Conservation (phyloP, 2,113 vertebrate genomes). For the Solea solea region DNA sequence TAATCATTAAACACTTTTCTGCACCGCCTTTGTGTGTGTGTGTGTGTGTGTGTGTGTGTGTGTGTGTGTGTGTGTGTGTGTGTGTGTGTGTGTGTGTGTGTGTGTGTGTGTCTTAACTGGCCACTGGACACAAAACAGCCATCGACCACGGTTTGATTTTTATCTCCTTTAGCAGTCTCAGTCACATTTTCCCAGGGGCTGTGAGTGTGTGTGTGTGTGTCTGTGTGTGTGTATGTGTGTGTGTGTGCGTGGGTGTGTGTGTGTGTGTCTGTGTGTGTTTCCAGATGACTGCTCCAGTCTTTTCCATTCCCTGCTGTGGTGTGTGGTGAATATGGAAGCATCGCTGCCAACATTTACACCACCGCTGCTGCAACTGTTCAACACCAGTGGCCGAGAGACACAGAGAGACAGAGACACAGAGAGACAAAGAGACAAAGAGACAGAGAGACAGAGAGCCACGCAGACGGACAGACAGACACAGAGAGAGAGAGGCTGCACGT, state of each 20-base stretch:
- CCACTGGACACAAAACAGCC: slow-evolving; percentile 63
- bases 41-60: slow-evolving; percentile 30
- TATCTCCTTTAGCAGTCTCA: slow-evolving; percentile 64
- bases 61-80: slow-evolving; percentile 26
- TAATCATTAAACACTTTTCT: slow-evolving; percentile 61
- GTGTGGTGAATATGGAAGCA: slow-evolving; percentile 54
- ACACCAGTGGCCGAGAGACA: slow-evolving; percentile 19
- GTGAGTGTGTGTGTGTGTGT: slow-evolving; percentile 26
- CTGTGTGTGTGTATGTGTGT: slow-evolving; percentile 21
- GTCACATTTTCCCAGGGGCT: slow-evolving; percentile 75
- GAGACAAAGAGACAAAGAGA: neutral
- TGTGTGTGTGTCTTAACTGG: slow-evolving; percentile 32
- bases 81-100: slow-evolving; percentile 28
- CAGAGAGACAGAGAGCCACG: neutral
- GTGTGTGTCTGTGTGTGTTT: slow-evolving; percentile 55
- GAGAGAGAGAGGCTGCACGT: slow-evolving; percentile 16
- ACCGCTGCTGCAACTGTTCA: slow-evolving; percentile 22
- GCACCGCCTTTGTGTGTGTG: slow-evolving; percentile 2
- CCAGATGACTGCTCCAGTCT: slow-evolving; percentile 69
- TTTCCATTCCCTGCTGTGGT: slow-evolving; percentile 68
- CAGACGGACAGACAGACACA: no score
- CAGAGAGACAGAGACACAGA: neutral
- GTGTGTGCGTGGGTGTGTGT: slow-evolving; percentile 49
- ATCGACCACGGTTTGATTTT: slow-evolving; percentile 60
- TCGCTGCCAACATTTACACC: slow-evolving; percentile 65